Evolutionary conservation across 2,888 invertebrate genomes (phyloP), one percentile per base, ranked within the genome.

Genomic region (Leptinotarsa peninsularis): DNA sequence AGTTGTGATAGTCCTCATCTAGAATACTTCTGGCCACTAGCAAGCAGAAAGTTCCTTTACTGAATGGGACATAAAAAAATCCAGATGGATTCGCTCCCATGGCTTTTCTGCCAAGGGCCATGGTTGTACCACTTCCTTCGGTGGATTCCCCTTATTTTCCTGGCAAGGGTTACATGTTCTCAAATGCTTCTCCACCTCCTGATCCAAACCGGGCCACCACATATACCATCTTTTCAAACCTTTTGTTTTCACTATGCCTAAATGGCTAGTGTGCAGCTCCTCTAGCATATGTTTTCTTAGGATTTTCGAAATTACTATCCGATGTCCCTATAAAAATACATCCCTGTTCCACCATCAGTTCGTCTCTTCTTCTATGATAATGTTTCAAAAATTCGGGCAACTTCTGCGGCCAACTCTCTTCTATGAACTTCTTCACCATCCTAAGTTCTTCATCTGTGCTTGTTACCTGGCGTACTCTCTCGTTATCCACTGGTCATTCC

Each of bases 201-300:
- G n/a, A 67, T 82, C 81, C 13, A 83, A 56, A 17, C 66, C 69
- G 17, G 80, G 81, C 81, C 81, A 83, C 79, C 79, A 83, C 58
- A 82, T 69, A 70, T 82, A 82, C 14, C 76, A 75, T 56, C 82
- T 74, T 10, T 80, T 81, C 49, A 81, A 49, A 14, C 70, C 15
- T 73, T 83, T 82, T 66, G 80, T 83, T 79, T 82, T 81, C 15
- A 80, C 73, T 13, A 82, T 77, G 17, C 83, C 82, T 66, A 81
- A 49, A 72, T 83, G 82, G 13, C 76, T 70, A 50, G 63, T 52
- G 78, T 84, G 83, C 50, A 83, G 67, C 68, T 83, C 81, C 18
- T 78, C 60, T 18, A 84, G 67, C n/a, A 83, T 43, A n/a, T 13
- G 15, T 43, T 49, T 3, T 49, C 78, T 49, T n/a, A 80, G 79